Base-by-base conservation (phyloP, 2,888 invertebrate genomes). In the Bembecia ichneumoniformis region DNA sequence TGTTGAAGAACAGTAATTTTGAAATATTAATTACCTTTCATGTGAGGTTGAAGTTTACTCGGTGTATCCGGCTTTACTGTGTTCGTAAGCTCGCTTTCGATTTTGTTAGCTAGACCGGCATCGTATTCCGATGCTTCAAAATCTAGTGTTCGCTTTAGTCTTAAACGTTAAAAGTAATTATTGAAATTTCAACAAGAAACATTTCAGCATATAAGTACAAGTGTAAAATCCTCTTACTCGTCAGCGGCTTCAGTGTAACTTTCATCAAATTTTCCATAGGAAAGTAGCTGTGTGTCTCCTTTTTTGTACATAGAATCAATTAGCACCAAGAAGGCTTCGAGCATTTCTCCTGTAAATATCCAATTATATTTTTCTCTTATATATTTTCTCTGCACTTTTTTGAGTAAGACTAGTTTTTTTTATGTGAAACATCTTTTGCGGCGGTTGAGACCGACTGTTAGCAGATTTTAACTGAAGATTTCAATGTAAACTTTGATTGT, bases 271-370 rank as follows among this genome's bases (percentile, higher is more conserved):
- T 82, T 78, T 17, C 77, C 81, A 52, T 75, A 62, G 0, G 58
- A 50, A 20, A 81, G 15, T 34, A 84, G 60, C 3, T 63, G 57
- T 3, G 62, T 58, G 9, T 61, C 52, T 7, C 73, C 80, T 54
- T 75, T 82, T 16, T 68, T 65, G 3, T 60, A 50, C 84, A 86
- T 86, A 0, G 71, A 59, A 16, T 67, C 64, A 0, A 71, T 77
- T 49, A 83, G 57, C 47, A 77, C 60, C 3, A 60, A 62, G 52
- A 84, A 83, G 0, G 75, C 79, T 54, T 77, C 71, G 40, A 67
- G 52, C 79, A 77, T 81, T 45, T 74, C 71, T 20, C 79, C 84
- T 82, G 47, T 5, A 47, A 51, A 45, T 17, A 17, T 28, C 9
- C 28, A 28, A 45, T n/a, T n/a, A 51, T 7, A 35, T 35, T n/a